Evolutionary conservation across 2,113 vertebrate genomes (phyloP).

Genomic region (Penelope pileata): DNA sequence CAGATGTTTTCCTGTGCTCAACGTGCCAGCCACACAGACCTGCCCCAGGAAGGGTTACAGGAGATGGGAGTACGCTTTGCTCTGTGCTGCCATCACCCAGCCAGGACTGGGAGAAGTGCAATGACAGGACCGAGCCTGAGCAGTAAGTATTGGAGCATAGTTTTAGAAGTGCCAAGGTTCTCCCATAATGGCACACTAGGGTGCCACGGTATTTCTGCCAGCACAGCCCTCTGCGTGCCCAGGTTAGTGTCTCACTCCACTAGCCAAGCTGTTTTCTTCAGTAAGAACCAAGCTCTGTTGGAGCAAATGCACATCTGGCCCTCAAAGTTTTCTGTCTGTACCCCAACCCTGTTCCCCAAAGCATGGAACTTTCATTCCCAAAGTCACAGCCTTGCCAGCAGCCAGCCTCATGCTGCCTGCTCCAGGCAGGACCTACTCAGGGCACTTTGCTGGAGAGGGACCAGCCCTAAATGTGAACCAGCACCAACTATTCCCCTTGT

Average conservation of each 20-base stretch:
- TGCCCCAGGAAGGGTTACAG: not conserved
- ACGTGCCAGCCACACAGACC: not conserved
- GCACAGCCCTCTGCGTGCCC: not conserved
- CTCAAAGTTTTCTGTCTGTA: not conserved
- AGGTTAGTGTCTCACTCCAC: not conserved
- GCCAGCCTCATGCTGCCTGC: not conserved
- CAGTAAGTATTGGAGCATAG: not conserved
- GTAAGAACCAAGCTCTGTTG: not conserved
- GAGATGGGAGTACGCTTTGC: not conserved
- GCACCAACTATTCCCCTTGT: not conserved
- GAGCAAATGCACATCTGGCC: not conserved
- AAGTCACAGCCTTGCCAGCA: not conserved
- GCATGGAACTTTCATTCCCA: not conserved
- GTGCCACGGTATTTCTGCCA: not conserved
- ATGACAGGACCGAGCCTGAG: not conserved
- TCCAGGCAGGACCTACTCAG: not conserved
- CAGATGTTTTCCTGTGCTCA: not conserved
- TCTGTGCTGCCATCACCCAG: not conserved
- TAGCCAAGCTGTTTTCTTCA: not conserved
- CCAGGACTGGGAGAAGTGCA: not conserved
- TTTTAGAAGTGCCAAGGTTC: not conserved
- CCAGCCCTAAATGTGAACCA: not conserved
- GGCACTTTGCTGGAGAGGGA: not conserved
- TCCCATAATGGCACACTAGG: rapidly evolving
- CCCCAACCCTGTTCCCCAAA: not conserved